Evolutionary conservation across 2,888 invertebrate species (phyloP).

Genomic region (Drosophila gaucha): DNA sequence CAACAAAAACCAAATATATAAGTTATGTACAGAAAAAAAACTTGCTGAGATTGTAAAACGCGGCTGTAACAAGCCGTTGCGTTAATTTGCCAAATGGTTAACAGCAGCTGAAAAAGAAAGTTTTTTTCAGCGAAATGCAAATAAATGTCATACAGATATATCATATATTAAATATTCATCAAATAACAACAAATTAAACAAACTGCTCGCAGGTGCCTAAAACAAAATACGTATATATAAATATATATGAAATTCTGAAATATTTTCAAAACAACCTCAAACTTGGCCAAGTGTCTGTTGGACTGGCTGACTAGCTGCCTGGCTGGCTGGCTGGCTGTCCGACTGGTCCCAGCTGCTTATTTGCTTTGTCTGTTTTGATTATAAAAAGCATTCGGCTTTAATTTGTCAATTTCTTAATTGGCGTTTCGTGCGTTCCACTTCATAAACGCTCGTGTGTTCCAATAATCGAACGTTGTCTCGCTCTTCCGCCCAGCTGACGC

Average conservation of each 20-base stretch:
- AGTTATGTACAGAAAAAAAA: conserved; percentile 24
- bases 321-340: conserved; percentile 14
- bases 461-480: conserved; percentile 31
- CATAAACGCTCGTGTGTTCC: conserved; percentile 50
- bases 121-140: conserved; percentile 55
- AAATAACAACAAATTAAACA: conserved; percentile 46
- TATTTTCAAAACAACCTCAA: conserved; percentile 59
- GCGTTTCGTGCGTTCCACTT: conserved; percentile 80
- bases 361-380: conserved; percentile 81
- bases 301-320: background rate
- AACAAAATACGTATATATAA: conserved; percentile 28
- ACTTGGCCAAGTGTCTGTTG: conserved; percentile 40
- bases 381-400: conserved; percentile 81
- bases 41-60: conserved; percentile 72
- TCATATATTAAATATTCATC: conserved; percentile 39
- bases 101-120: conserved; percentile 63
- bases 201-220: conserved; percentile 14
- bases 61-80: conserved; percentile 81
- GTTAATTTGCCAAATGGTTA: conserved; percentile 82
- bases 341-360: conserved; percentile 59
- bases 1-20: conserved; percentile 15
- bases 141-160: conserved; percentile 24
- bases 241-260: conserved; percentile 50
- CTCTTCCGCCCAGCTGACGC: background rate
- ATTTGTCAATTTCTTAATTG: conserved; percentile 81